A percentile compares a stretch with the other conserved stretches of the same genome.
phyloP scores from a whole-genome alignment of 2,797 vertebrate genomes.

The Clarias laeviceps region DNA sequence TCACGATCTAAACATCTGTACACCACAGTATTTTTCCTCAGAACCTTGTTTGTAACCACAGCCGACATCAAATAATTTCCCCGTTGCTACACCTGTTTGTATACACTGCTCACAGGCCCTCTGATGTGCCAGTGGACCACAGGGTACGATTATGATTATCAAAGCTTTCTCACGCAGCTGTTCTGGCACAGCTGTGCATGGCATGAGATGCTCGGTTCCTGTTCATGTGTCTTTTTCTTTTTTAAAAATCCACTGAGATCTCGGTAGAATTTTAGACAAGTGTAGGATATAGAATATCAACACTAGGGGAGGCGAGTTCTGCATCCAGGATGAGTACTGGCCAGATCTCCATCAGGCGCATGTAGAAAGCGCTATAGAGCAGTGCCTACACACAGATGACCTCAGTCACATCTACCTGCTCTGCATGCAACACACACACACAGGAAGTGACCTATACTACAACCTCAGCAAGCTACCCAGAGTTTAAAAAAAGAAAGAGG shows the following conservation, averaged over 20 bases:
- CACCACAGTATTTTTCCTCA: conserved; percentile 31
- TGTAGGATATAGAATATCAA: background rate
- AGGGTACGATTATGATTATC: conserved; percentile 23
- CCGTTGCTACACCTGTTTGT: conserved; percentile 47
- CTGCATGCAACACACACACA: conserved; percentile 20
- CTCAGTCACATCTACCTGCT: conserved; percentile 37
- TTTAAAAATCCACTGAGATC: background rate
- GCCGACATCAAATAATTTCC: conserved; percentile 49
- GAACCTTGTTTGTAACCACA: conserved; percentile 43
- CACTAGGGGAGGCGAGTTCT: background rate
- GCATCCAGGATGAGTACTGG: background rate
- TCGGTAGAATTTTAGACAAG: background rate
- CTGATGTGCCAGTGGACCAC: conserved; percentile 30
- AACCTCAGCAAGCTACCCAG: conserved; percentile 18
- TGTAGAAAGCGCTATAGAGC: background rate
- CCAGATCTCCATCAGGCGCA: conserved; percentile 3
- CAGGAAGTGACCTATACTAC: conserved; percentile 40
- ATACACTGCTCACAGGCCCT: conserved; percentile 19
- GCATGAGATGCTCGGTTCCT: conserved; percentile 23
- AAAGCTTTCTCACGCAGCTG: conserved; percentile 44
- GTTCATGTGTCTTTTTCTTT: conserved; percentile 8
- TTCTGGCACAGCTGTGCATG: conserved; percentile 46
- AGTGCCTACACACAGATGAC: conserved; percentile 26
- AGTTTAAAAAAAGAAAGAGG: background rate
- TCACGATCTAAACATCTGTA: conserved; percentile 11